Base-by-base conservation (phyloP, 2,797 vertebrate species). In the Decapterus maruadsi region DNA sequence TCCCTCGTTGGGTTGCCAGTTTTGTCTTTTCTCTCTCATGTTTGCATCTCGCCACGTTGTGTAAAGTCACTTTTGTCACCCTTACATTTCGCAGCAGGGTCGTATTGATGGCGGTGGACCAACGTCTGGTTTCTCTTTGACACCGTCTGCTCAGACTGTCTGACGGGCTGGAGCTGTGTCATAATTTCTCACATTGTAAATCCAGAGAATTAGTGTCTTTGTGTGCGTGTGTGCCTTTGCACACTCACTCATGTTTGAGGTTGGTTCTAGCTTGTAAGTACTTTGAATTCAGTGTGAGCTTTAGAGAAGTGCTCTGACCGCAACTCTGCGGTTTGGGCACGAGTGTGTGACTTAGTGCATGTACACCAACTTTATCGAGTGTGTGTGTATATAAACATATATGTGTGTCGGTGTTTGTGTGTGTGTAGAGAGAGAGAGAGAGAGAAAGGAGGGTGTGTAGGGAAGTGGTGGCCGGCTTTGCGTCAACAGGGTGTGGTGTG, bases 401-500 rank as follows among this genome's bases (percentile, higher is more conserved):
- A 9, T 38, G 38, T 20, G 46, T 40, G 50, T 72, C 55, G 46
- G 79, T 68, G 58, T 74, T 73, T 75, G 71, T 62, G 53, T 68
- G 65, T 56, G 60, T 79, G 75, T 66, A 76, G 14, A 80, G 78
- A 75, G 68, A 75, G 68, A 67, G 31, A 34, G 31, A 34, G 31
- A 80, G 78, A 75, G 68, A 75, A 65, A 67, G 77, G 73, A 83
- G 90, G 89, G 91, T 77, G 92, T 91, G 81, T 89, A 78, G 75
- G 82, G 90, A 90, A 91, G 89, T 77, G 82, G 86, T 48, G 81
- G 85, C 77, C 78, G 48, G 46, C 77, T 90, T 83, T 93, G 87
- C 93, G 87, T 94, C 93, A 93, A 16, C 82, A 91, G 94, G 95
- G 94, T 91, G 95, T 93, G 94, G 91, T 89, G 83, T 90, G 95